Base-by-base conservation (phyloP, 2,797 vertebrate species). In the Heterohyrax brucei region DNA sequence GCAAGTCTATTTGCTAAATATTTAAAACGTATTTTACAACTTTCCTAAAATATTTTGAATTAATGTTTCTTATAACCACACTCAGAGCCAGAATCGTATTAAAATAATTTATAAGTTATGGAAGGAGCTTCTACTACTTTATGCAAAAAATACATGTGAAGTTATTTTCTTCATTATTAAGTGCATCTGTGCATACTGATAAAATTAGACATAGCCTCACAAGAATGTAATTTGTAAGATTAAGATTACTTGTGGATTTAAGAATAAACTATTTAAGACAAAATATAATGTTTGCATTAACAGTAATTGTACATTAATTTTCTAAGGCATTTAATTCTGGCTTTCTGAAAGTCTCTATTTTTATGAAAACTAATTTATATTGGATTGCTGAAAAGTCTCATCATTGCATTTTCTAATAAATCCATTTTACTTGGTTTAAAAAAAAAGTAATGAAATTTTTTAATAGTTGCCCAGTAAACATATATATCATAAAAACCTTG, bases 91-190 rank as follows among this genome's bases (percentile, higher is more conserved):
- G 96, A 96, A 96, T 97, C 93, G 91, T 80, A 2, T 97, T 97
- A 98, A 98, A 98, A 97, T 98, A 96, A 85, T 90, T 97, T 96
- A 61, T 94, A 97, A 98, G 94, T 86, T 97, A 98, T 87, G 77
- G 95, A 98, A 95, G 97, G 78, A 92, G 89, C 95, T 96, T 96
- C 91, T 96, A 95, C 94, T 96, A 87, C 96, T 95, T 95, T 92
- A 96, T 89, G 95, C 94, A 91, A 98, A 97, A 93, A 61, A 5
- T 97, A 95, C 97, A 97, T 98, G 96, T 96, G 87, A 94, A 80
- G 53, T 91, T 96, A 98, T 95, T 97, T 89, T 95, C 97, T 98
- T 97, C 84, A 96, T 97, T 98, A 94, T 96, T 96, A 96, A 30
- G 50, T 89, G 61, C 77, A 93, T 97, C 92, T 97, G 86, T 96